Base-by-base conservation (phyloP, 23 tunicate species). In the Ciona savignyi region DNA sequence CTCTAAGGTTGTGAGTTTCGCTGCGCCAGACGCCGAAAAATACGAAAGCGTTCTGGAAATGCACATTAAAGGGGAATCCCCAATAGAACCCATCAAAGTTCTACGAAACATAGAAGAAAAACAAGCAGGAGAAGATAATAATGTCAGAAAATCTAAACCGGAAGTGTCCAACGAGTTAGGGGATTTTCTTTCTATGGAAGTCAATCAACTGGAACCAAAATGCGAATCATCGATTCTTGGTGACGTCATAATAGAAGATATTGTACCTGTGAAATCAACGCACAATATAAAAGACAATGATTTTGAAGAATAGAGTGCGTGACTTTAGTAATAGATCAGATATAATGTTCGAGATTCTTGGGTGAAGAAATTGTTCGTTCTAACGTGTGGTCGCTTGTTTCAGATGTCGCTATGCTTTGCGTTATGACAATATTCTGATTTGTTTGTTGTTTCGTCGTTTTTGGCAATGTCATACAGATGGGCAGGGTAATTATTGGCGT, bases 11-110 rank as follows among this genome's bases (percentile, higher is more conserved):
- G 67, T 63, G 23, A 42, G 11, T 15, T 42, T 42, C 56, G 15
- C 67, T 25, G 67, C 67, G 4, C 28, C 28, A n/a, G 67, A 22
- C 24, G 67, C 4, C 4, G 87, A 80, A 82, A 82, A 82, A 56
- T 82, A 51, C 67, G 87, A 75, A 34, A 82, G 80, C 61, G 80
- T 69, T 23, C 70, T 74, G 4, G 70, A 82, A 75, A 65, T 82
- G 28, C 69, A 35, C 42, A 74, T 82, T 30, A 2, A 49, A 72
- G 28, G 56, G 56, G 56, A 42, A 42, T 42, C 56, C 56, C 56
- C 56, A 15, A 42, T 42, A 9, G 56, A 42, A 42, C 11, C 56
- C 11, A 15, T 42, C 56, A 42, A 42, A 42, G 15, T 42, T 15
- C 9, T 15, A 15, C 56, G 56, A 9, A 42, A 42, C 56, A 9